These are phyloP conservation scores for Zaprionus kolodkinae DNA, from an alignment of 1,140 invertebrate genomes.

Conservation along the genomic window DNA sequence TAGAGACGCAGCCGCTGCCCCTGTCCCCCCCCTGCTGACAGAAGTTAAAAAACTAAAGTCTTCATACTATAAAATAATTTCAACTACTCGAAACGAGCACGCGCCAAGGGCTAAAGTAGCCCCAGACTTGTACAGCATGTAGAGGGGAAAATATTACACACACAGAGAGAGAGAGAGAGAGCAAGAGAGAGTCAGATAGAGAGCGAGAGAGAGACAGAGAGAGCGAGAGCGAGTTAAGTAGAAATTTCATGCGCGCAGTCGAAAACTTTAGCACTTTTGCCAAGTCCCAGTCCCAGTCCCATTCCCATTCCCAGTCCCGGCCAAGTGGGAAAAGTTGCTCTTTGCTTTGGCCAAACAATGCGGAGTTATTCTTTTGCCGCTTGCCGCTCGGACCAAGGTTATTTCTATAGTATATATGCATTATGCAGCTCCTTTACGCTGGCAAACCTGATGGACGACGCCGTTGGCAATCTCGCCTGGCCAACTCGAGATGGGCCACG, in stretches of 20 bases:
- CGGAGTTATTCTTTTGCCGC: constrained; percentile 75
- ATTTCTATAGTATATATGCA: constrained; percentile 62
- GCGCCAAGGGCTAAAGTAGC: constrained; percentile 48
- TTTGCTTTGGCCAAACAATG: constrained; percentile 69
- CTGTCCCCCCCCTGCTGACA: background rate
- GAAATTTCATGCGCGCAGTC: constrained; percentile 77
- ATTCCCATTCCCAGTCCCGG: background rate
- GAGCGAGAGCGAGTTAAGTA: constrained; percentile 57
- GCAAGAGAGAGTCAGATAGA: constrained; percentile 48
- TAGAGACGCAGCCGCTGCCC: constrained; percentile 10
- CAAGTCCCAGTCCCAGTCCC: constrained; percentile 22
- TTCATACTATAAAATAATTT: constrained; percentile 82
- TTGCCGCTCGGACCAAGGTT: constrained; percentile 78
- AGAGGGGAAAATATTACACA: constrained; percentile 23
- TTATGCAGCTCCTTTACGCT: constrained; percentile 53
- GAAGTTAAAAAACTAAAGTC: constrained; percentile 82
- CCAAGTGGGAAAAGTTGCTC: constrained; percentile 72
- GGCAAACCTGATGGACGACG: constrained; percentile 39
- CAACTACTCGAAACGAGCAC: constrained; percentile 78
- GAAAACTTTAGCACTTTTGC: constrained; percentile 76
- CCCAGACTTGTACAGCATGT: background rate
- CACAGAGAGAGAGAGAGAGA: background rate
- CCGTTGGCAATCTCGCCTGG: constrained; percentile 51
- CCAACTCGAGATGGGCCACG: constrained; percentile 9
- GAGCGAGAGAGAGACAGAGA: constrained; percentile 2